A percentile compares a stretch with the other conserved stretches of the same genome.
phyloP scores from a whole-genome alignment of 92 coral and sea anemone genomes.

The Phenganax stokvisi region DNA sequence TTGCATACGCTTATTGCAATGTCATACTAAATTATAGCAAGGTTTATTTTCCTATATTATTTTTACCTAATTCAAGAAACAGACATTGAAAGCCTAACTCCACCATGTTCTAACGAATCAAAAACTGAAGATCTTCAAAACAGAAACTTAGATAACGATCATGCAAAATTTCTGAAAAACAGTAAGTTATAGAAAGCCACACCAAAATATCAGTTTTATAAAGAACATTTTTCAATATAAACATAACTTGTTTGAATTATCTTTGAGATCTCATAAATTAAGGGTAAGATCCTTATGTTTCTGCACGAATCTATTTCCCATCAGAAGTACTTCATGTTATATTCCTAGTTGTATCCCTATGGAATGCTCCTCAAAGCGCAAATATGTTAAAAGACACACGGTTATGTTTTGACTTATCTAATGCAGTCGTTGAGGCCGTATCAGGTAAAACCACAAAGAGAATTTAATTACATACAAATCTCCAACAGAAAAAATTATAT shows the following conservation, averaged over 20 bases:
- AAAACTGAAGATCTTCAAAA: not conserved
- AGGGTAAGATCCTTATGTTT: not conserved
- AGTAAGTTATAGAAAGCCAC: slow-evolving; percentile 5
- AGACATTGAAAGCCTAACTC: slow-evolving; percentile 14
- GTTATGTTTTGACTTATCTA: not conserved
- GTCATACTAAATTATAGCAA: not conserved
- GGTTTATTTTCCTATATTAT: too few species aligned
- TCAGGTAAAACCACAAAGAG: not conserved
- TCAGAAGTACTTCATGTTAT: not conserved
- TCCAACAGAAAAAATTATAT: not conserved
- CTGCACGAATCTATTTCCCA: not conserved
- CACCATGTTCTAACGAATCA: slow-evolving; percentile 27
- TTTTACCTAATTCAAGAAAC: too few species aligned
- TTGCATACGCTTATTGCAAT: not conserved
- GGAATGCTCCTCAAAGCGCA: slow-evolving; percentile 14
- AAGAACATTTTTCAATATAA: not conserved
- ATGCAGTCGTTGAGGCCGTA: slow-evolving; percentile 24
- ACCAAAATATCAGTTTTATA: not conserved
- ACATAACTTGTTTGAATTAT: not conserved
- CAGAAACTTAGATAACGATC: not conserved
- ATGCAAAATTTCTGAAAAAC: slow-evolving; percentile 19
- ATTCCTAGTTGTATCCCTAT: slow-evolving; percentile 12
- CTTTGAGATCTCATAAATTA: not conserved
- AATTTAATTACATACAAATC: not conserved
- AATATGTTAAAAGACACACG: slow-evolving; percentile 8